phyloP scores from a whole-genome alignment of 30 jellyfish, hydroid and myxozoan species.

The Nemopilema nomurai region DNA sequence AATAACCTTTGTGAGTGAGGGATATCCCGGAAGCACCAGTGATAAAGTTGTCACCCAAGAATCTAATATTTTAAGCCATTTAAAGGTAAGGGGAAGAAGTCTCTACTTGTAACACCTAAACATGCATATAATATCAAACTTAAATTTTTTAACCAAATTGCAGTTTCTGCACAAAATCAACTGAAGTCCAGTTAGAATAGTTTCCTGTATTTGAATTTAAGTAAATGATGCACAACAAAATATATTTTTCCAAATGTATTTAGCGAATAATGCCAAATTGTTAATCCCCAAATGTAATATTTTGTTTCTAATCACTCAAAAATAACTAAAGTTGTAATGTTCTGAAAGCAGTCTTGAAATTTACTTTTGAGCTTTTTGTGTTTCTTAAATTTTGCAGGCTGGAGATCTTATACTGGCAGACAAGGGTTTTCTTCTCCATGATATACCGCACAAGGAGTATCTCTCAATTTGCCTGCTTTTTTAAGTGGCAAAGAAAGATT shows the following conservation, averaged over 20 bases:
- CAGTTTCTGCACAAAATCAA: not conserved
- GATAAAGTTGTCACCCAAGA: not conserved
- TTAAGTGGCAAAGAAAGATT: not conserved
- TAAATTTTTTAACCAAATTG: not conserved
- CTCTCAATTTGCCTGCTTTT: not conserved
- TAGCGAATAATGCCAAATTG: not conserved
- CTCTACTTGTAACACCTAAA: not conserved
- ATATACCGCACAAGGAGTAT: not conserved
- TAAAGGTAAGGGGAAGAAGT: not conserved
- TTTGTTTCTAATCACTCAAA: not conserved
- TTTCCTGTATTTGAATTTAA: not conserved
- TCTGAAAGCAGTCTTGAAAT: not conserved
- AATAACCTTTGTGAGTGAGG: constrained; percentile 16
- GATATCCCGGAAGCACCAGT: constrained; percentile 19
- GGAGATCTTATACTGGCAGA: not conserved
- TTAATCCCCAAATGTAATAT: not conserved
- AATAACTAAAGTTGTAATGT: not conserved
- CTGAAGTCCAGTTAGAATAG: not conserved
- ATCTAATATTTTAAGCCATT: not conserved
- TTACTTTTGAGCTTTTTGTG: not conserved
- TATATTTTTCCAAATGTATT: not conserved
- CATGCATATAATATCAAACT: not conserved
- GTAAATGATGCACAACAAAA: not conserved
- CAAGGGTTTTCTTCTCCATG: not conserved
- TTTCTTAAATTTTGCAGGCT: not conserved